These are phyloP conservation scores for Micrasema longulum DNA, from an alignment of 1,140 invertebrate genomes.

Conservation along the genomic window DNA sequence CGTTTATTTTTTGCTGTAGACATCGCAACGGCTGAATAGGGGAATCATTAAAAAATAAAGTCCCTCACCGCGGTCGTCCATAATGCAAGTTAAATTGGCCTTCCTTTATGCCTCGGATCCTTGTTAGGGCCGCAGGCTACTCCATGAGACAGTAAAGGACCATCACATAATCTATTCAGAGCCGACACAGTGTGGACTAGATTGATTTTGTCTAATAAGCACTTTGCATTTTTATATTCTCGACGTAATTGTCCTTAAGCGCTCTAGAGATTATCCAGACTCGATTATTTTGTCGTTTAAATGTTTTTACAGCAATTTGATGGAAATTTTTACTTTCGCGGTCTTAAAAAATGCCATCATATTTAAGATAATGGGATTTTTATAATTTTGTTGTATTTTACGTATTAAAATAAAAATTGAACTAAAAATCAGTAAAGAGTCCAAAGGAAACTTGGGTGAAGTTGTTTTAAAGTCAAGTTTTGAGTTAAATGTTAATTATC, in stretches of 20 bases:
- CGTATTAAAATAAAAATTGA: no score
- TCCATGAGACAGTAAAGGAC: slow-evolving; percentile 23
- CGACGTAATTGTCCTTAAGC: slow-evolving; percentile 18
- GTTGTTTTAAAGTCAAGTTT: no score
- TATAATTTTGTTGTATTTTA: no score
- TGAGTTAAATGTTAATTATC: no score
- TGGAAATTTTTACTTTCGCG: no score
- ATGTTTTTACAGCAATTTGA: no score
- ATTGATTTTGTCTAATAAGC: slow-evolving; percentile 42
- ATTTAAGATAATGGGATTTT: no score
- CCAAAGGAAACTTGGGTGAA: no score
- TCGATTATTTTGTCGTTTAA: slow-evolving; percentile 35
- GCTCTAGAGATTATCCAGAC: not conserved
- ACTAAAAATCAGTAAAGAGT: no score
- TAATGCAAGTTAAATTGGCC: slow-evolving; percentile 54
- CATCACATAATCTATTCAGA: slow-evolving; percentile 39
- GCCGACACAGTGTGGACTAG: slow-evolving; percentile 24
- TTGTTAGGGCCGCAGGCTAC: slow-evolving; percentile 34
- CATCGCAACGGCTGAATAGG: slow-evolving; percentile 11
- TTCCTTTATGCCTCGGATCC: slow-evolving; percentile 5
- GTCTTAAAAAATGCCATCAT: no score
- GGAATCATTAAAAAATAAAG: slow-evolving; percentile 32
- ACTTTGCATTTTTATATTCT: slow-evolving; percentile 34
- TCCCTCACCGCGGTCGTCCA: slow-evolving; percentile 6
- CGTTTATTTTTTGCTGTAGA: slow-evolving; percentile 26